A percentile compares a stretch with the other conserved stretches of the same genome.
phyloP scores from a whole-genome alignment of 2,113 vertebrate genomes.

The Abramis brama region DNA sequence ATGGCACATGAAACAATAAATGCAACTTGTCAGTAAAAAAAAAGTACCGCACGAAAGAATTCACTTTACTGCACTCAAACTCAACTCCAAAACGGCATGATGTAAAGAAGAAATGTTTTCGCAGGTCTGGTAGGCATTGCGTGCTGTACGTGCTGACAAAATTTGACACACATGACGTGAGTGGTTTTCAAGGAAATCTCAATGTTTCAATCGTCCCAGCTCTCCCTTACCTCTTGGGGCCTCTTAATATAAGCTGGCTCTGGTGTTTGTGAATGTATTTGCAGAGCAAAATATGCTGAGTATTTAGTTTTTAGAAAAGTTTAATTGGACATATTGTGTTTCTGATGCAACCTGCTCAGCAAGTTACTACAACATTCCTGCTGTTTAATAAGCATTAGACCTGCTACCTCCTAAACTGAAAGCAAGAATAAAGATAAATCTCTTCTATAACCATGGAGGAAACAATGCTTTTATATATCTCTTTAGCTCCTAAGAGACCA shows the following conservation, averaged over 20 bases:
- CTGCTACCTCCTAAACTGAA: background rate
- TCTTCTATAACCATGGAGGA: background rate
- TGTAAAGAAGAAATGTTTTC: no score
- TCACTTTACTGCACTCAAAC: no score
- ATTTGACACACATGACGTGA: no score
- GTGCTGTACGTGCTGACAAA: no score
- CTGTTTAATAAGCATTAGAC: background rate
- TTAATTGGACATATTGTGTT: background rate
- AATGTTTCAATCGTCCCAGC: no score
- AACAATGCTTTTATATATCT: background rate
- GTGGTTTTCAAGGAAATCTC: no score
- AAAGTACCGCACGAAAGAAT: no score
- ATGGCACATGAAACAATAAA: no score
- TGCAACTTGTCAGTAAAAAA: no score
- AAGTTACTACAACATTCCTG: slow-evolving; percentile 41
- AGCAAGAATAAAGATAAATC: background rate
- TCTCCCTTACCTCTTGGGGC: background rate
- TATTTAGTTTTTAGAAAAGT: background rate
- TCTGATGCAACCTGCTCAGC: slow-evolving; percentile 30
- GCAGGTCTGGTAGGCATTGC: no score
- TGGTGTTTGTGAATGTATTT: background rate
- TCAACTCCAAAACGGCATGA: no score
- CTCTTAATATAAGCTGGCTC: background rate
- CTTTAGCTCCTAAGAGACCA: background rate
- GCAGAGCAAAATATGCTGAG: background rate